phyloP scores from a whole-genome alignment of 2,797 vertebrate species.

The Crenichthys baileyi region DNA sequence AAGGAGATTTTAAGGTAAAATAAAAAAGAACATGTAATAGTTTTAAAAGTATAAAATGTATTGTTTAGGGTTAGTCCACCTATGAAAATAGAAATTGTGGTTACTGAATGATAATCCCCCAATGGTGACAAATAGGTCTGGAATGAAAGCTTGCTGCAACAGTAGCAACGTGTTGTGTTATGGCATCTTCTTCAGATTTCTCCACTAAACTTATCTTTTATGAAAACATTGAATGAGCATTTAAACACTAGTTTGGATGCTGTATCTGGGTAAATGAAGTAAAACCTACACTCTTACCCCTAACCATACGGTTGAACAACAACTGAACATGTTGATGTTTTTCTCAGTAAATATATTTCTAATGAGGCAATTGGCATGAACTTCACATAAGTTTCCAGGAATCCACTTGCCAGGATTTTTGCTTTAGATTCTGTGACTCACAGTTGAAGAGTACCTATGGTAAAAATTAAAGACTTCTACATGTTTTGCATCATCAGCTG shows the following conservation, averaged over 20 bases:
- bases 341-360: not conserved
- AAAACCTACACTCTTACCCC: no score
- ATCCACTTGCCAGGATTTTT: no score
- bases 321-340: not conserved
- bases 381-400: no score
- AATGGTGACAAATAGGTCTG: not conserved
- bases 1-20: not conserved
- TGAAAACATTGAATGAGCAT: not conserved
- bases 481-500: no score
- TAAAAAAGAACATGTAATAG: not conserved
- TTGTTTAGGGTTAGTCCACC: not conserved
- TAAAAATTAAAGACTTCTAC: no score
- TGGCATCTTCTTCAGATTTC: not conserved
- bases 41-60: not conserved
- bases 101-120: not conserved
- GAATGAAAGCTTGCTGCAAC: not conserved
- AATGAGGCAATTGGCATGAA: not conserved
- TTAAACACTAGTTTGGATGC: not conserved
- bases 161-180: not conserved
- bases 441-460: no score
- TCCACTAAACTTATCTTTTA: not conserved
- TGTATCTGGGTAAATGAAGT: not conserved
- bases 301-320: not conserved
- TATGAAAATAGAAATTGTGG: not conserved
- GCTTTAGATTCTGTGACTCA: no score